These are phyloP conservation scores for Ichneumoninae sp. DNA, from an alignment of 2,888 invertebrate genomes.

Conservation along the genomic window DNA sequence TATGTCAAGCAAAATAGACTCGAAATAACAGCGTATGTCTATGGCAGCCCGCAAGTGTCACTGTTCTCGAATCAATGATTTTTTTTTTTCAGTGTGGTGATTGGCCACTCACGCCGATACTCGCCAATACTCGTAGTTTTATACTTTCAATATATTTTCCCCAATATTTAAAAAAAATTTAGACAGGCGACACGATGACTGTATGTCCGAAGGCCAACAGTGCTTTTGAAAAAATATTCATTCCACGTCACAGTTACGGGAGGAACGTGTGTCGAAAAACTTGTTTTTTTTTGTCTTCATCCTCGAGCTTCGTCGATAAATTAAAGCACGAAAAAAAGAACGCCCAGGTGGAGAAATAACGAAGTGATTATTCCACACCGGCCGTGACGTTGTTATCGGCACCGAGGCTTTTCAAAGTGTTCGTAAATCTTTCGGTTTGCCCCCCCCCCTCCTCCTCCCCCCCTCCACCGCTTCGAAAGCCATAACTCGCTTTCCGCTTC, in stretches of 20 bases:
- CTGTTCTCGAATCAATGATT: too few relatives aligned
- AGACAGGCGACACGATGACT: too few relatives aligned
- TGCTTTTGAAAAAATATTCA: too few relatives aligned
- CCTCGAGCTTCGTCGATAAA: neutral
- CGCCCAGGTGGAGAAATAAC: conserved; percentile 31
- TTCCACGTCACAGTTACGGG: too few relatives aligned
- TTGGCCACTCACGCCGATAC: too few relatives aligned
- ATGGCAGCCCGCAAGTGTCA: too few relatives aligned
- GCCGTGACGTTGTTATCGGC: conserved; percentile 5
- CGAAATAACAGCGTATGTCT: too few relatives aligned
- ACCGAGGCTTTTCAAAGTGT: conserved; percentile 2
- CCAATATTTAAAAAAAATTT: too few relatives aligned
- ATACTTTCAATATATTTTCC: too few relatives aligned
- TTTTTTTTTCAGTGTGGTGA: too few relatives aligned
- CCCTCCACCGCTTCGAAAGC: neutral
- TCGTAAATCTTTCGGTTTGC: conserved; percentile 36
- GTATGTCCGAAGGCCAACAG: neutral
- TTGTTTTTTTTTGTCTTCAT: neutral
- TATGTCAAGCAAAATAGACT: too few relatives aligned
- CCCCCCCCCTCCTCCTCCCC: neutral
- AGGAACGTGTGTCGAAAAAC: neutral
- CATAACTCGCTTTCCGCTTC: conserved; percentile 9
- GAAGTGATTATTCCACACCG: conserved; percentile 46
- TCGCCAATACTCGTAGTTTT: too few relatives aligned
- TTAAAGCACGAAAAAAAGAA: conserved; percentile 6